Conservation (phyloP, 2,797 vertebrate species). For the Rhabdomys pumilio region DNA sequence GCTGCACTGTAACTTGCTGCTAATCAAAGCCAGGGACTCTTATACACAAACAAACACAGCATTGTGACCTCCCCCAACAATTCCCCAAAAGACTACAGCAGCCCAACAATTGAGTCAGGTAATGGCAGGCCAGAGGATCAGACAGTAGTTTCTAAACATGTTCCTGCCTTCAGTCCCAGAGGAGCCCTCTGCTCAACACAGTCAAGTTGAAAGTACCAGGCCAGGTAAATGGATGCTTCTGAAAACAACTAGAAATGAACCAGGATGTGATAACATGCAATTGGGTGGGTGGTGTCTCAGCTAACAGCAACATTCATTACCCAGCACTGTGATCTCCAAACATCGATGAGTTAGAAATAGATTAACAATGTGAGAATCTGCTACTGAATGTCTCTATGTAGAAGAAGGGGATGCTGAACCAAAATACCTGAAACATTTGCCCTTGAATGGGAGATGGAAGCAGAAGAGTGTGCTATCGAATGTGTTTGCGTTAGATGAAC, state of each 20-base stretch:
- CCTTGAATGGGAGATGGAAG: not conserved
- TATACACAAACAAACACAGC: constrained; percentile 84
- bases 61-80: constrained; percentile 85
- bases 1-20: constrained; percentile 85
- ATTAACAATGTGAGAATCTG: not conserved
- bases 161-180: constrained; percentile 3
- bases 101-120: constrained; percentile 86
- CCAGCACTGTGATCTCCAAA: not conserved
- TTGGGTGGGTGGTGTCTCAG: not conserved
- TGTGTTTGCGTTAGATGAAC: not conserved
- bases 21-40: constrained; percentile 89
- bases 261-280: not conserved
- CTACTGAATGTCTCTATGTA: not conserved
- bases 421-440: constrained; percentile 17
- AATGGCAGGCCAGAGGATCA: constrained; percentile 73
- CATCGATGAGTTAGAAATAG: not conserved
- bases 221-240: not conserved
- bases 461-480: not conserved
- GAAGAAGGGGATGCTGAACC: not conserved
- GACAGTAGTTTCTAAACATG: constrained; percentile 56
- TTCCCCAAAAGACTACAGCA: constrained; percentile 85
- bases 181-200: not conserved
- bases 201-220: not conserved
- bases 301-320: not conserved
- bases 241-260: constrained; percentile 53